These are phyloP conservation scores for Halyomorpha halys DNA, from an alignment of 1,140 invertebrate species.

Conservation along the genomic window DNA sequence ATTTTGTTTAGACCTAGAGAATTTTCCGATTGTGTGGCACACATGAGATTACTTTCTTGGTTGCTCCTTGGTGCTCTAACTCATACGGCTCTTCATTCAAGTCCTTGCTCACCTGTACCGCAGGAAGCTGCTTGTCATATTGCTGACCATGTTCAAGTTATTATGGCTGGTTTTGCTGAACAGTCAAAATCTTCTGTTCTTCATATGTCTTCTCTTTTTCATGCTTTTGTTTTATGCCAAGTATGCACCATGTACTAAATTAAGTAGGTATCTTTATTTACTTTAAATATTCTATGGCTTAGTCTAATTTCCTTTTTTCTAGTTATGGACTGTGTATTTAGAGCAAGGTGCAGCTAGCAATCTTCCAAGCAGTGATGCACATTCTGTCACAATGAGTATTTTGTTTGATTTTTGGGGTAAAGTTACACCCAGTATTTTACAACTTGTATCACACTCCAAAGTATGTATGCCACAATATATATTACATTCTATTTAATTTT, in stretches of 20 bases:
- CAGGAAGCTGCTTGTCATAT: slow-evolving; percentile 92
- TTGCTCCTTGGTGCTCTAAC: slow-evolving; percentile 85
- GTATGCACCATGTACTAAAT: slow-evolving; percentile 33
- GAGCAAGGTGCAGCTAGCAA: slow-evolving; percentile 71
- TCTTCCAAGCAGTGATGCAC: slow-evolving; percentile 53
- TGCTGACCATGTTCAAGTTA: slow-evolving; percentile 92
- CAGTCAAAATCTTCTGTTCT: slow-evolving; percentile 80
- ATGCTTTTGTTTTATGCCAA: slow-evolving; percentile 73
- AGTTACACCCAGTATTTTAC: slow-evolving; percentile 88
- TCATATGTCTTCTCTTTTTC: slow-evolving; percentile 84
- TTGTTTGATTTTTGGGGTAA: slow-evolving; percentile 98
- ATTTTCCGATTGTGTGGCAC: slow-evolving; percentile 88
- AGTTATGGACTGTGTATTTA: slow-evolving; percentile 97
- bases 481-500: slow-evolving; percentile 5
- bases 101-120: slow-evolving; percentile 73
- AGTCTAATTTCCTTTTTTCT: slow-evolving; percentile 26
- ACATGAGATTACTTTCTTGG: slow-evolving; percentile 92
- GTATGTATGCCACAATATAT: slow-evolving; percentile 46
- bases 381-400: slow-evolving; percentile 63
- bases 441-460: slow-evolving; percentile 88
- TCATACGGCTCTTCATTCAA: slow-evolving; percentile 57
- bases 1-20: slow-evolving; percentile 64
- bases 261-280: too few relatives aligned
- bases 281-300: too few relatives aligned
- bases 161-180: slow-evolving; percentile 91